Conservation (phyloP, 2,888 invertebrate genomes). For the Drosophila meridiana region DNA sequence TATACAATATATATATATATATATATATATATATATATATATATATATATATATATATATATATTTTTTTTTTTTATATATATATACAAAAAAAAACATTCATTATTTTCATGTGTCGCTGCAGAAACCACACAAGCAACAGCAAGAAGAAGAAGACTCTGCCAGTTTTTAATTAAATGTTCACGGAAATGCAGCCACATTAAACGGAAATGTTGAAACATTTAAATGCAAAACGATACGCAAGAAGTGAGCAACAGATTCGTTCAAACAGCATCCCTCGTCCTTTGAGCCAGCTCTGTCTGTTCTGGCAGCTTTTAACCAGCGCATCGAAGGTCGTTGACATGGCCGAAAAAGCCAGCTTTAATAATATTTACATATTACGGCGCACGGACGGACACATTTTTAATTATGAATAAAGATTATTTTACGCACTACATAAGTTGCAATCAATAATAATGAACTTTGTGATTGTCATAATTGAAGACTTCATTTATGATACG, state of each 20-base stretch:
- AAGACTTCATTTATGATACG: neutral
- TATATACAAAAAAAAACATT: constrained; percentile 37
- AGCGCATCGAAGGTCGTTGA: neutral
- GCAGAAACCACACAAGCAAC: constrained; percentile 28
- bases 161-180: constrained; percentile 81
- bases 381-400: constrained; percentile 1
- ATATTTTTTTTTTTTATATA: constrained; percentile 30
- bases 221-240: constrained; percentile 54
- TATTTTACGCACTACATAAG: neutral
- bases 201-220: constrained; percentile 78
- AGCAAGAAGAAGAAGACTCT: constrained; percentile 47
- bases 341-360: neutral
- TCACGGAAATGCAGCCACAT: constrained; percentile 73
- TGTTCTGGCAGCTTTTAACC: neutral
- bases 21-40: constrained; percentile 8
- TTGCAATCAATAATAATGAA: neutral
- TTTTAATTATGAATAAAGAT: constrained; percentile 11
- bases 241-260: constrained; percentile 13
- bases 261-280: neutral
- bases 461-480: neutral
- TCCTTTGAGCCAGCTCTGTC: neutral
- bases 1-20: neutral
- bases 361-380: constrained; percentile 3
- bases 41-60: neutral
- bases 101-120: constrained; percentile 46